These are phyloP conservation scores for Euzetes globulus DNA, from an alignment of 2,888 invertebrate genomes.

Conservation along the genomic window DNA sequence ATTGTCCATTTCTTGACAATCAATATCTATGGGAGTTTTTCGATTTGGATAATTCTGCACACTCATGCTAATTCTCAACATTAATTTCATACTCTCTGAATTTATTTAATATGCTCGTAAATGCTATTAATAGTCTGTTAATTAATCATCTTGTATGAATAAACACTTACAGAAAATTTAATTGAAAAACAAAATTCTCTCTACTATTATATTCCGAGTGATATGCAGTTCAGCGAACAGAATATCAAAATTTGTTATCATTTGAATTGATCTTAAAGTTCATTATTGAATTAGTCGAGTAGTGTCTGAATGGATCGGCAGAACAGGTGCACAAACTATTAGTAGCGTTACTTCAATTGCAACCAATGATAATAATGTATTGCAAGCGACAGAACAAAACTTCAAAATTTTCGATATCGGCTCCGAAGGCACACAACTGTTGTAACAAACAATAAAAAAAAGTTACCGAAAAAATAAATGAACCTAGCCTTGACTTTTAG, in stretches of 20 bases:
- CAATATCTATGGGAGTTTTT: too few relatives aligned
- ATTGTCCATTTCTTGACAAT: too few relatives aligned
- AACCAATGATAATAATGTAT: neutral
- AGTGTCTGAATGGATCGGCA: neutral
- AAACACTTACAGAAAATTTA: neutral
- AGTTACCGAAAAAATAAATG: neutral
- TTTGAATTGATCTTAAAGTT: slow-evolving; percentile 19
- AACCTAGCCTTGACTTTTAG: slow-evolving; percentile 9
- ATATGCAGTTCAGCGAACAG: neutral
- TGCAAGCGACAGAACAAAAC: neutral
- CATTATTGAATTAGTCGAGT: slow-evolving; percentile 22
- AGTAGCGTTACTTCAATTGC: neutral
- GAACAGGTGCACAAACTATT: slow-evolving; percentile 28
- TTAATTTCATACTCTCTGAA: neutral
- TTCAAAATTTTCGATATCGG: neutral
- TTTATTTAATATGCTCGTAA: neutral
- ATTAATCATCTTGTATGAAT: slow-evolving; percentile 1
- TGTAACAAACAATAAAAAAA: neutral
- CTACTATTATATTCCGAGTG: neutral
- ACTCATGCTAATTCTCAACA: neutral
- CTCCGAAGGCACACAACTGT: neutral
- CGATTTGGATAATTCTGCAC: neutral
- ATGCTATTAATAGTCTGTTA: neutral
- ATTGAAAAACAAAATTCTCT: neutral
- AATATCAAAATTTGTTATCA: neutral